Evolutionary conservation across 1,140 invertebrate species (phyloP).

Genomic region (Triops longicaudatus): DNA sequence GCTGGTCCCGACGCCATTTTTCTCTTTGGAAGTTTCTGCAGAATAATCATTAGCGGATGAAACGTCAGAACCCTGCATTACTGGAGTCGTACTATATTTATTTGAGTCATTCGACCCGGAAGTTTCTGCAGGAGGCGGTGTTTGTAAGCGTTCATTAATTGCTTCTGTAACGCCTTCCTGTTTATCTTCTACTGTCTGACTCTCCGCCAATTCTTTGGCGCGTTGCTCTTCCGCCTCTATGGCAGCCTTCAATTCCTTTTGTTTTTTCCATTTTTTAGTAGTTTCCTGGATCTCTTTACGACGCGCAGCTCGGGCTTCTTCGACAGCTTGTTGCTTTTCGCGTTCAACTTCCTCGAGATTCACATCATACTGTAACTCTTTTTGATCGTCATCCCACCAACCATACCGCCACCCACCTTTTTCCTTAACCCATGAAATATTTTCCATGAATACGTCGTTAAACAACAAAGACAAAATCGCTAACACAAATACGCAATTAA

Average conservation of each 20-base stretch:
- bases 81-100: neutral
- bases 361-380: slow-evolving; percentile 27
- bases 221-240: neutral
- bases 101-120: neutral
- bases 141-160: neutral
- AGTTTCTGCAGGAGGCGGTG: neutral
- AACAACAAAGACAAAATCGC: neutral
- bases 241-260: neutral
- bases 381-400: slow-evolving; percentile 28
- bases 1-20: neutral
- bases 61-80: neutral
- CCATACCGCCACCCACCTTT: slow-evolving; percentile 25
- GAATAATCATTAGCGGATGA: neutral
- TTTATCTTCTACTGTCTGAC: neutral
- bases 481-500: neutral
- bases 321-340: slow-evolving; percentile 25
- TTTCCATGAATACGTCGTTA: neutral
- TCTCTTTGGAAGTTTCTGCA: neutral
- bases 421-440: slow-evolving; percentile 21
- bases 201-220: neutral
- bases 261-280: neutral
- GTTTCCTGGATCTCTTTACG: slow-evolving; percentile 18
- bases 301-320: neutral
- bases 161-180: neutral
- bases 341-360: slow-evolving; percentile 27